These are phyloP conservation scores for Cyphomyrmex costatus DNA, from an alignment of 1,140 invertebrate species.

Conservation along the genomic window DNA sequence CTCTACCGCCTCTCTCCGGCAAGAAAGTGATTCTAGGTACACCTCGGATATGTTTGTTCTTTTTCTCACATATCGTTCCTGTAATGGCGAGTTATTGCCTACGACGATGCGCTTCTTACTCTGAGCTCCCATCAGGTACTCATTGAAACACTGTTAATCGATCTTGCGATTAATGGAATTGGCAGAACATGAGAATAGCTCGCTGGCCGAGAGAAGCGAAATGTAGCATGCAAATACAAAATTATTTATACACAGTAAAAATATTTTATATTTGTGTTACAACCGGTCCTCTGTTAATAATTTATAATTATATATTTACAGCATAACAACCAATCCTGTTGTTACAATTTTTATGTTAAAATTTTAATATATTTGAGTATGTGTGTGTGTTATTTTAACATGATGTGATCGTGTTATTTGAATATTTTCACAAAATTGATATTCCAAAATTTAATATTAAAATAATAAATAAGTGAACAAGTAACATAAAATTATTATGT, in stretches of 20 bases:
- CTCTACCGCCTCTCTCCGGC: constrained; percentile 6
- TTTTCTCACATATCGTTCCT: constrained; percentile 67
- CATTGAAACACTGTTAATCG: constrained; percentile 69
- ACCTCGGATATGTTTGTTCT: constrained; percentile 10
- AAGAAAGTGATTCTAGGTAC: constrained; percentile 72
- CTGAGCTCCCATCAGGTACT: constrained; percentile 57
- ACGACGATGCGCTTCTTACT: constrained; percentile 66
- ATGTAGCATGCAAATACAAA: not conserved
- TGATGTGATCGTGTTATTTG: too few species aligned
- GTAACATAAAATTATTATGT: too few species aligned
- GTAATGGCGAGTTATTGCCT: constrained; percentile 79
- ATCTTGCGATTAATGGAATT: constrained; percentile 60
- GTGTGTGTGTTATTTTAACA: too few species aligned
- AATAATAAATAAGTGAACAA: too few species aligned
- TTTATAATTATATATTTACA: too few species aligned
- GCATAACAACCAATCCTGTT: too few species aligned
- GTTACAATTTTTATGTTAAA: too few species aligned
- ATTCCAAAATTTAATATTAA: too few species aligned
- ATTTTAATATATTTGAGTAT: too few species aligned
- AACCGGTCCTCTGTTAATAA: too few species aligned
- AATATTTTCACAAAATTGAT: too few species aligned
- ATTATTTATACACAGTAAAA: not conserved
- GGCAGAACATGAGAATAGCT: constrained; percentile 5
- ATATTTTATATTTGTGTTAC: too few species aligned
- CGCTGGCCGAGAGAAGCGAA: not conserved